Evolutionary conservation across 1,140 invertebrate species (phyloP), one percentile per base, ranked within the genome.

Genomic region (Zaprionus gabonicus): DNA sequence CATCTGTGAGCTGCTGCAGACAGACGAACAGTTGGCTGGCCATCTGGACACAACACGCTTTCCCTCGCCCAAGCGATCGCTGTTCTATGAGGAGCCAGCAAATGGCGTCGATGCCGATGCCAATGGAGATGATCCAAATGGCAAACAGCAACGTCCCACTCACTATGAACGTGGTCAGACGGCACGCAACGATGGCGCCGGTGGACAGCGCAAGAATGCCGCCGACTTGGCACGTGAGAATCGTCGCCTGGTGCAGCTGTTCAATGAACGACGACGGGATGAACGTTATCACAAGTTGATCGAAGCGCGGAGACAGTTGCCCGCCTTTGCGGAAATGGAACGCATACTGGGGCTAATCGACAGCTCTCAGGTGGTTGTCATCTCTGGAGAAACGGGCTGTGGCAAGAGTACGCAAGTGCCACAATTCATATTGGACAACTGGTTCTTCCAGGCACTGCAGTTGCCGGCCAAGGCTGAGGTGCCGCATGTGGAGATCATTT

Each of bases 321-420:
- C 96, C 1, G 95, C 95, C 4, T 96, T 95, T 94, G 81, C 94
- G 6, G 95, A 95, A 90, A 95, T 93, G 91, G 86, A 94, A 34
- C 94, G 95, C 58, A 96, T 97, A 82, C 82, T 97, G 71, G 93
- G 95, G 69, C 86, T 95, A 15, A 93, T 97, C 20, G 88, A 95
- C 20, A 93, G 94, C 63, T 95, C 95, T 72, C 95, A 95, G 85
- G 95, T 97, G 6, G 93, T 97, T 49, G 94, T 98, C 10, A 96
- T 98, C 65, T 96, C 96, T 80, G 97, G 97, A 9, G 96, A 97
- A 80, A 98, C 97, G 2, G 97, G 97, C 15, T 98, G 97, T 88
- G 97, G 97, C 17, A 98, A 98, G 94, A 97, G 96, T 78, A 98
- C 97, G 1, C 96, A 98, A 94, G 95, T 99, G 23, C 97, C 98